These are phyloP conservation scores for Sturnira hondurensis DNA, from an alignment of 2,113 vertebrate genomes.

Conservation along the genomic window DNA sequence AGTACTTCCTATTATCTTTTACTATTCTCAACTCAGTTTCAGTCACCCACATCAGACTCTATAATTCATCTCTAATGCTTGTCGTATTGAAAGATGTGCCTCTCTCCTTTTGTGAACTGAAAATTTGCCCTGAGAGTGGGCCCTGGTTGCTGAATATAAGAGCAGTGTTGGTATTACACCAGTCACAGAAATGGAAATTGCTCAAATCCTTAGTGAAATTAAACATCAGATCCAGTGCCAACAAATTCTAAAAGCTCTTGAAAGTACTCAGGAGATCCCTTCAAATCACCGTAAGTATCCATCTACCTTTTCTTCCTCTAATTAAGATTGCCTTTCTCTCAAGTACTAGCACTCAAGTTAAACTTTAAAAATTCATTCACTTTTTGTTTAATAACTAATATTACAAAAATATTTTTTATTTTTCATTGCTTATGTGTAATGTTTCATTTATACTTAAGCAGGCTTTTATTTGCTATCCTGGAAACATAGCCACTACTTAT, in stretches of 20 bases:
- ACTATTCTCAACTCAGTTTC: background rate
- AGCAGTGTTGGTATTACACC: background rate
- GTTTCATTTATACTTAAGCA: slow-evolving; percentile 32
- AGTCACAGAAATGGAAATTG: slow-evolving; percentile 47
- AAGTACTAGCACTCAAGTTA: slow-evolving; percentile 45
- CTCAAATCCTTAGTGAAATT: slow-evolving; percentile 39
- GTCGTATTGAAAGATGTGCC: background rate
- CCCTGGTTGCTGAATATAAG: slow-evolving; percentile 1
- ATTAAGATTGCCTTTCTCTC: slow-evolving; percentile 47
- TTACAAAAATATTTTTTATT: slow-evolving; percentile 43
- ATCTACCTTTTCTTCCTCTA: slow-evolving; percentile 24
- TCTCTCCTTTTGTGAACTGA: slow-evolving; percentile 15
- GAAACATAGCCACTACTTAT: background rate
- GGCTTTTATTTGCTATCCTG: slow-evolving; percentile 13
- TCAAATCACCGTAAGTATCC: slow-evolving; percentile 44
- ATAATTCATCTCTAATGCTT: background rate
- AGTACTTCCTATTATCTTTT: background rate
- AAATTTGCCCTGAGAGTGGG: background rate
- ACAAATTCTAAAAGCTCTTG: slow-evolving; percentile 51
- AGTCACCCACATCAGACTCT: background rate
- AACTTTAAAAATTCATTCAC: slow-evolving; percentile 35
- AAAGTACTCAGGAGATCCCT: slow-evolving; percentile 45
- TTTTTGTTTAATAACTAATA: slow-evolving; percentile 42
- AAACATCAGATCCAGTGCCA: slow-evolving; percentile 34
- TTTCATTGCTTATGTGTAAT: slow-evolving; percentile 30